Base-by-base conservation (phyloP, 2,113 vertebrate species). In the Pheucticus melanocephalus region DNA sequence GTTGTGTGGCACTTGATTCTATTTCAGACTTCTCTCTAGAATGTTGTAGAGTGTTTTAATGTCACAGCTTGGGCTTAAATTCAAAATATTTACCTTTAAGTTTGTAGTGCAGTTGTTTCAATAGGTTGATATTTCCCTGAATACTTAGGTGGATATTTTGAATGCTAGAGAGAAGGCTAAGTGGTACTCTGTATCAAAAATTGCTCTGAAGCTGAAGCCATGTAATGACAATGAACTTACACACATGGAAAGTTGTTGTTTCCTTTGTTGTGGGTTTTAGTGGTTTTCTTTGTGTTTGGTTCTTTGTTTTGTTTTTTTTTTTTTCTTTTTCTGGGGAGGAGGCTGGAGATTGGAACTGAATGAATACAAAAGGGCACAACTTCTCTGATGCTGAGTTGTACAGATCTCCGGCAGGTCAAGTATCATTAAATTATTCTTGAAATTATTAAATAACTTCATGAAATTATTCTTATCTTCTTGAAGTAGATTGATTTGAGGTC, bases 161-260 rank as follows among this genome's bases (percentile, higher is more conserved):
- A 70, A 39, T 39, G 18, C 20, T 82, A 82, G 13, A 59, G 17
- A 75, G 54, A 70, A 81, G 37, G 15, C 25, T 48, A 63, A 78
- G 30, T n/a, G 28, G 2, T 30, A 18, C 44, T 81, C 42, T 70
- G 6, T 37, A 42, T 25, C 25, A 85, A 83, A 91, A 84, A 39
- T 50, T 54, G 23, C 28, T 86, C 35, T 65, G 70, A 77, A 81
- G 69, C 10, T 40, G 54, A 75, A 88, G 5, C 14, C 5, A 11
- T 45, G 5, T 47, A 39, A 60, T 42, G 28, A 5, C 84, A 86
- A 35, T 56, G 24, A 69, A n/a, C 1, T 76, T 42, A 37, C 18
- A 56, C 15, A 24, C 2, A 11, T 27, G 8, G 2, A 23, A 48
- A 4, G 18, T 3, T 42, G 5, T 3, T 48, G 14, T 10, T 39